Percentiles rank a stretch among this genome's conserved stretches.
phyloP scores from a whole-genome alignment of 2,113 vertebrate species.

The Brachirus orientalis region DNA sequence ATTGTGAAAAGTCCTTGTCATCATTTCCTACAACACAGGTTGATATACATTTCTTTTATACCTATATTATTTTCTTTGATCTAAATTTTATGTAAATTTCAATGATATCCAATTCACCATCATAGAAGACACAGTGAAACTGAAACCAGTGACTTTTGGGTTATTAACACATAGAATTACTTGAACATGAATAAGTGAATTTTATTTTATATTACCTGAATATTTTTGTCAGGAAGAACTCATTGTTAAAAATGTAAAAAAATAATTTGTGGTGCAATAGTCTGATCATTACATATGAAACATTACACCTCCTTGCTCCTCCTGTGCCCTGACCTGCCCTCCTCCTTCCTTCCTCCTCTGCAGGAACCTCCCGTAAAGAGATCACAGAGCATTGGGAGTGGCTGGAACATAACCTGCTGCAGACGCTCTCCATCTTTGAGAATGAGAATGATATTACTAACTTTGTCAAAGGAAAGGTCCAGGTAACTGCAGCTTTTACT shows the following conservation, averaged over 20 bases:
- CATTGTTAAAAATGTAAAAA: background rate
- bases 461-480: conserved; percentile 98
- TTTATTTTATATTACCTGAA: too few species aligned
- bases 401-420: conserved; percentile 96
- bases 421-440: conserved; percentile 98
- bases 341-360: background rate
- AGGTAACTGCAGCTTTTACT: conserved; percentile 79
- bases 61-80: too few species aligned
- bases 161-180: too few species aligned
- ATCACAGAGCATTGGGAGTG: conserved; percentile 99
- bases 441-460: conserved; percentile 98
- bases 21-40: too few species aligned
- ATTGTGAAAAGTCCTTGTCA: too few species aligned
- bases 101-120: too few species aligned
- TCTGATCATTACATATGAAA: conserved; percentile 4
- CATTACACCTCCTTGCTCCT: background rate
- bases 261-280: background rate
- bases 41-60: too few species aligned
- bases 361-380: conserved; percentile 95
- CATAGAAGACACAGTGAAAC: too few species aligned
- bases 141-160: too few species aligned
- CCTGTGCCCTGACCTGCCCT: background rate
- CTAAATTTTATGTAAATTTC: too few species aligned
- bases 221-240: background rate
- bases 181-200: too few species aligned